Percentiles rank a stretch among this genome's conserved stretches.
Conservation (phyloP, 2,113 vertebrate species). For the Calyptomena viridis region DNA sequence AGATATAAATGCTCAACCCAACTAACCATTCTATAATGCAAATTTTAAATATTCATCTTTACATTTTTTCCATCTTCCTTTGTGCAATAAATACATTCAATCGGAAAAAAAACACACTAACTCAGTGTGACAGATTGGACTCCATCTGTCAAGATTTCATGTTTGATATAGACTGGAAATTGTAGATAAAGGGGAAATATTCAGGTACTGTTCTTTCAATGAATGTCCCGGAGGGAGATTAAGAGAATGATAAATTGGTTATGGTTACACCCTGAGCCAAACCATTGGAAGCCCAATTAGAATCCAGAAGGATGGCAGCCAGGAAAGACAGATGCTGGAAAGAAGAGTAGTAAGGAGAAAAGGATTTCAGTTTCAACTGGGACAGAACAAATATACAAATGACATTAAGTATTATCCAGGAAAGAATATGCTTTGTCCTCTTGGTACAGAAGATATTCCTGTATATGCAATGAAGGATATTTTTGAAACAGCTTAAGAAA, state of each 20-base stretch:
- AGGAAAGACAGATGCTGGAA: conserved; percentile 47
- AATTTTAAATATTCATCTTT: background rate
- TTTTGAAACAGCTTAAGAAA: background rate
- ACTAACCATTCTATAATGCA: background rate
- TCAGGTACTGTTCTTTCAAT: conserved; percentile 51
- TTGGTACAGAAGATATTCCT: background rate
- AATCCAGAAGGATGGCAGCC: conserved; percentile 47
- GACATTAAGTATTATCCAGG: conserved; percentile 14
- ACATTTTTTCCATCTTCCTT: background rate
- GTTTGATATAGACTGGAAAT: conserved; percentile 57
- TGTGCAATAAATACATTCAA: conserved; percentile 15
- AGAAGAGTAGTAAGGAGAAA: background rate
- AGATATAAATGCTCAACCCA: background rate
- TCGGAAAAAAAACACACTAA: conserved; percentile 22
- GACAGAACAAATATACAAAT: conserved; percentile 44
- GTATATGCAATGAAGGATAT: background rate
- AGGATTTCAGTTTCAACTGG: conserved; percentile 36
- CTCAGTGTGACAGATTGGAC: conserved; percentile 56
- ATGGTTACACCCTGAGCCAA: conserved; percentile 48
- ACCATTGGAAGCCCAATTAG: conserved; percentile 43
- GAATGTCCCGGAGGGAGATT: conserved; percentile 6
- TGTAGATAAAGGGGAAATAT: conserved; percentile 55
- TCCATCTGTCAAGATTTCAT: conserved; percentile 66
- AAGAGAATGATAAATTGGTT: conserved; percentile 58
- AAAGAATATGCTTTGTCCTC: background rate